phyloP scores from a whole-genome alignment of 2,113 vertebrate species.

The Phalacrocorax brasilianus region DNA sequence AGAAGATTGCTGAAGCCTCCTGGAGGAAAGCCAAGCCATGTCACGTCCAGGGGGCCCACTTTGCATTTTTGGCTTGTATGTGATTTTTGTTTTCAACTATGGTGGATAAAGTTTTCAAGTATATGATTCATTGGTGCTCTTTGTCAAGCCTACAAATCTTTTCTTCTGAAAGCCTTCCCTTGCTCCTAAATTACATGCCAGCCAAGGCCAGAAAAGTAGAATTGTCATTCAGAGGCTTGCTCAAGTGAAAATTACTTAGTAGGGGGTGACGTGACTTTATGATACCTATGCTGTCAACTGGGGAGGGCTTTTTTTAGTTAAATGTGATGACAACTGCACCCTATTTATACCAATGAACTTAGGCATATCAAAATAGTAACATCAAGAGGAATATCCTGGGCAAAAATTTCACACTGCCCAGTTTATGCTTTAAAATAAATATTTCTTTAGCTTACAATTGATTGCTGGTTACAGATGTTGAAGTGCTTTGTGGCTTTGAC shows the following conservation, averaged over 20 bases:
- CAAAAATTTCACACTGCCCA: slow-evolving; percentile 32
- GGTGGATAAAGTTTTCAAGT: slow-evolving; percentile 39
- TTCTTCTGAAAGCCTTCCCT: neutral
- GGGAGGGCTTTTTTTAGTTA: slow-evolving; percentile 49
- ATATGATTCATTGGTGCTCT: neutral
- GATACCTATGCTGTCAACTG: slow-evolving; percentile 43
- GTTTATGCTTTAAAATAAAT: slow-evolving; percentile 63
- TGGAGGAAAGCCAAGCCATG: slow-evolving; percentile 71
- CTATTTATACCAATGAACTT: slow-evolving; percentile 74
- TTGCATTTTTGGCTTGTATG: slow-evolving; percentile 15
- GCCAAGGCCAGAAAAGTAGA: neutral
- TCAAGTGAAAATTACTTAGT: neutral
- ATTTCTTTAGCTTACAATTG: slow-evolving; percentile 51
- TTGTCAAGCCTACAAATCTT: slow-evolving; percentile 15
- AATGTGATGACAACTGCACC: slow-evolving; percentile 65
- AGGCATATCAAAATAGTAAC: slow-evolving; percentile 64
- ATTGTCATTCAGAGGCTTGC: neutral
- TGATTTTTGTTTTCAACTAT: slow-evolving; percentile 50
- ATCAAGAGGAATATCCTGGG: slow-evolving; percentile 44
- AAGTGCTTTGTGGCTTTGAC: neutral
- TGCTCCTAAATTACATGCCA: neutral
- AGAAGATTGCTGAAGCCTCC: slow-evolving; percentile 70
- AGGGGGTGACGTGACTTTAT: slow-evolving; percentile 25
- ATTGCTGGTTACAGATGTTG: neutral
- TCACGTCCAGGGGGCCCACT: slow-evolving; percentile 58